Percentiles rank a stretch among this genome's conserved stretches.
Conservation (phyloP, 2,888 invertebrate species). For the Scaptomyza tumidula region DNA sequence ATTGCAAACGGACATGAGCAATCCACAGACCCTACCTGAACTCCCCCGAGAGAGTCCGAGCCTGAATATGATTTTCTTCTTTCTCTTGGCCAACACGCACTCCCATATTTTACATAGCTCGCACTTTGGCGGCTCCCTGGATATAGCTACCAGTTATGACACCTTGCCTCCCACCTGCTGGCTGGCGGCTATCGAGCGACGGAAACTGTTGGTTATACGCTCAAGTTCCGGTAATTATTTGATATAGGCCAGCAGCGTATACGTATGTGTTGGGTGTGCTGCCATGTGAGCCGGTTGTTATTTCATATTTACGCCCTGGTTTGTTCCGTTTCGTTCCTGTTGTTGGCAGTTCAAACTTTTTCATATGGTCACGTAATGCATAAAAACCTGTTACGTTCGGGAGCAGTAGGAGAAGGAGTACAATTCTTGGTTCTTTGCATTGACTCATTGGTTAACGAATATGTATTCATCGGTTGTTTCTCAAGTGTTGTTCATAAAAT, state of each 20-base stretch:
- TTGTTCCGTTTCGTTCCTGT: slow-evolving; percentile 31
- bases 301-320: slow-evolving; percentile 41
- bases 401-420: background rate
- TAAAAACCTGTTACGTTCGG: slow-evolving; percentile 70
- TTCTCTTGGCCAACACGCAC: slow-evolving; percentile 12
- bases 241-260: slow-evolving; percentile 64
- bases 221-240: slow-evolving; percentile 77
- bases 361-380: slow-evolving; percentile 73
- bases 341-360: slow-evolving; percentile 45
- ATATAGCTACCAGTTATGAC: slow-evolving; percentile 9
- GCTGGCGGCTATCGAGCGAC: slow-evolving; percentile 41
- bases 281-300: slow-evolving; percentile 33
- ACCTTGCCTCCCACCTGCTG: background rate
- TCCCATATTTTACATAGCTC: slow-evolving; percentile 40
- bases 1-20: slow-evolving; percentile 75
- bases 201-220: slow-evolving; percentile 75
- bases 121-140: slow-evolving; percentile 29
- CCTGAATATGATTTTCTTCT: background rate
- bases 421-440: slow-evolving; percentile 30
- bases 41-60: background rate
- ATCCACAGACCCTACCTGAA: slow-evolving; percentile 8
- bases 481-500: slow-evolving; percentile 48
- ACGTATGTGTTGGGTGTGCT: slow-evolving; percentile 5
- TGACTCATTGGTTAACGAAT: slow-evolving; percentile 55
- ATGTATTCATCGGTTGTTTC: slow-evolving; percentile 11